Percentiles rank a stretch among this genome's conserved stretches.
Evolutionary conservation across 2,888 invertebrate species (phyloP).

Genomic region (Agonopterix subpropinquella): DNA sequence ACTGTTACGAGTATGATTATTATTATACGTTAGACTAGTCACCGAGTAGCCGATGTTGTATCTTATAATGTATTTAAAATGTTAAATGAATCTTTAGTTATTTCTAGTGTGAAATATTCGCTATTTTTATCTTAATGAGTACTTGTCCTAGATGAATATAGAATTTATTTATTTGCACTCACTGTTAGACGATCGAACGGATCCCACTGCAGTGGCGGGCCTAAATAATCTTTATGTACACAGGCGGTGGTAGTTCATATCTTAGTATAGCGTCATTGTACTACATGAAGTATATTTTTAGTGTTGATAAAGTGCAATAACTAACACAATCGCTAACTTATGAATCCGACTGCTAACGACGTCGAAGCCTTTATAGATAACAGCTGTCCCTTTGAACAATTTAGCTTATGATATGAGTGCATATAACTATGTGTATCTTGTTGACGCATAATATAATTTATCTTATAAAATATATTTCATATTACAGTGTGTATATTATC

Average conservation of each 20-base stretch:
- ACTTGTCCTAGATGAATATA: slow-evolving; percentile 54
- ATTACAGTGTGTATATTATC: slow-evolving; percentile 41
- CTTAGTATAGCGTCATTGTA: slow-evolving; percentile 24
- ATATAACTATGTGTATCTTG: slow-evolving; percentile 48
- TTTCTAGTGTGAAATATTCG: slow-evolving; percentile 62
- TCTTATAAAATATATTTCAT: slow-evolving; percentile 31
- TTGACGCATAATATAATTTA: slow-evolving; percentile 69
- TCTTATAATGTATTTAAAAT: slow-evolving; percentile 61
- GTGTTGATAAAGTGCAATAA: slow-evolving; percentile 58
- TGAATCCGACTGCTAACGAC: slow-evolving; percentile 41
- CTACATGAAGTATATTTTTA: slow-evolving; percentile 33
- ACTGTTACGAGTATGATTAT: slow-evolving; percentile 50
- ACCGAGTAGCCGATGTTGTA: slow-evolving; percentile 70
- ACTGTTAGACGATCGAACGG: slow-evolving; percentile 28
- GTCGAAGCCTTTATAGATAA: slow-evolving; percentile 55
- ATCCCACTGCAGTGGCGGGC: slow-evolving; percentile 16
- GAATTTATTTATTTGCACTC: slow-evolving; percentile 60
- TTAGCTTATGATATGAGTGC: slow-evolving; percentile 48
- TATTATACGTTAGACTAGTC: slow-evolving; percentile 69
- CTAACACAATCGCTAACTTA: slow-evolving; percentile 47
- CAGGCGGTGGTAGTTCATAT: slow-evolving; percentile 20
- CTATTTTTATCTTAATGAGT: slow-evolving; percentile 54
- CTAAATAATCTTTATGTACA: slow-evolving; percentile 24
- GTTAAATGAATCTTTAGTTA: slow-evolving; percentile 69
- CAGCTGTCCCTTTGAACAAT: slow-evolving; percentile 34